Percentiles rank a stretch among this genome's conserved stretches.
These are phyloP conservation scores for Eriosoma lanigerum DNA, from an alignment of 1,140 invertebrate genomes.

Conservation along the genomic window DNA sequence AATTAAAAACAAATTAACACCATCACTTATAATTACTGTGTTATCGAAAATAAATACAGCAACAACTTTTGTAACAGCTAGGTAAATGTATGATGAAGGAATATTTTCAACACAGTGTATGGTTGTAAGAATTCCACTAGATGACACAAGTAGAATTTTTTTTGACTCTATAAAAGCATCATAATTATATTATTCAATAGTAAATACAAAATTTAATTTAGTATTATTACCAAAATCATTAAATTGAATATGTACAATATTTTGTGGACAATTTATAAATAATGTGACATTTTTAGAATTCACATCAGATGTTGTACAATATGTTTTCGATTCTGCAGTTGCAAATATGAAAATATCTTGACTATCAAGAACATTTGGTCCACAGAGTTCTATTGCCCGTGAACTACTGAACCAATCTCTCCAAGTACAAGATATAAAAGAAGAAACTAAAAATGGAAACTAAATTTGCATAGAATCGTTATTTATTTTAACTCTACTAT, in stretches of 20 bases:
- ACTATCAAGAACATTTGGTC: constrained; percentile 13
- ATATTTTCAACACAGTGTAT: not conserved
- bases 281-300: not conserved
- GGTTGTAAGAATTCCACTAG: not conserved
- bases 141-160: constrained; percentile 8
- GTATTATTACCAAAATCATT: constrained; percentile 10
- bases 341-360: constrained; percentile 20
- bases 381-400: not conserved
- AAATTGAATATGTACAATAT: constrained; percentile 40
- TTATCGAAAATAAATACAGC: not conserved
- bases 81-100: not conserved
- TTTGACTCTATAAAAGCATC: constrained; percentile 9
- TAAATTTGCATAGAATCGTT: constrained; percentile 24
- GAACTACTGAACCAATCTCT: constrained; percentile 9
- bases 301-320: constrained; percentile 20
- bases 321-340: constrained; percentile 23
- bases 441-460: constrained; percentile 32
- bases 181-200: not conserved
- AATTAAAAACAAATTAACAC: constrained; percentile 19
- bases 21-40: constrained; percentile 14
- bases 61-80: not conserved
- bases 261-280: constrained; percentile 33
- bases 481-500: not conserved
- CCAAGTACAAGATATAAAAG: constrained; percentile 33
- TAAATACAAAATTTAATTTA: not conserved